A percentile compares a stretch with the other conserved stretches of the same genome.
Conservation (phyloP, 2,113 vertebrate genomes). For the Caloenas nicobarica region DNA sequence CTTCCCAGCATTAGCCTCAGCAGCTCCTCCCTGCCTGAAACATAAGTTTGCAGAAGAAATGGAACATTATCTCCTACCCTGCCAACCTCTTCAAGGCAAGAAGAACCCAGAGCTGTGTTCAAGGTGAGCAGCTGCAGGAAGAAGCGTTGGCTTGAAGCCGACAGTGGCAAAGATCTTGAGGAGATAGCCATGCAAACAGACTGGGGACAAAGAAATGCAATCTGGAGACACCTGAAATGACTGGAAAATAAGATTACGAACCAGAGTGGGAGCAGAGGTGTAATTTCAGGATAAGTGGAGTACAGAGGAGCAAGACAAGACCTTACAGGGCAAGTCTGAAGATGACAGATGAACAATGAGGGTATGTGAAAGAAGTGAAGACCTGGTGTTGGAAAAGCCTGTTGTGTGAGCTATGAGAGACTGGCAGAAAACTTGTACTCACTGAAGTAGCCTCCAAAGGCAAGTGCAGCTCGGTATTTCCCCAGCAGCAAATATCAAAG, state of each 20-base stretch:
- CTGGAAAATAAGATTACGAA: not conserved
- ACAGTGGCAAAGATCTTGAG: not conserved
- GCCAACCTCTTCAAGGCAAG: not conserved
- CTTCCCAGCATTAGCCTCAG: not conserved
- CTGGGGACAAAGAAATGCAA: rapidly evolving
- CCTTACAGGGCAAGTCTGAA: not conserved
- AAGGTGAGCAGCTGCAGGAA: not conserved
- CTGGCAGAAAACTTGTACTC: rapidly evolving
- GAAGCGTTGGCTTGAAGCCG: not conserved
- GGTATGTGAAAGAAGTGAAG: not conserved
- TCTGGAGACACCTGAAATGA: not conserved
- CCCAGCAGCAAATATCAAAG: rapidly evolving
- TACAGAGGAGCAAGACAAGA: not conserved
- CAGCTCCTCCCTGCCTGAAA: not conserved
- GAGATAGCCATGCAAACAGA: not conserved
- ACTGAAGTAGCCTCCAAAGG: not conserved
- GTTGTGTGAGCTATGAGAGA: not conserved
- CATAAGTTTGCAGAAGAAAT: not conserved
- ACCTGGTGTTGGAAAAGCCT: not conserved
- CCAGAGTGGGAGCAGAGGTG: not conserved
- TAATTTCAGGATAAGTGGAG: not conserved
- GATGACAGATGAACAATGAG: not conserved
- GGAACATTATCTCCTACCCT: not conserved
- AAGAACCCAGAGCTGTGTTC: not conserved
- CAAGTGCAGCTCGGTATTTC: not conserved